A percentile compares a stretch with the other conserved stretches of the same genome.
Conservation (phyloP, 2,797 vertebrate species). For the Erethizon dorsatum region DNA sequence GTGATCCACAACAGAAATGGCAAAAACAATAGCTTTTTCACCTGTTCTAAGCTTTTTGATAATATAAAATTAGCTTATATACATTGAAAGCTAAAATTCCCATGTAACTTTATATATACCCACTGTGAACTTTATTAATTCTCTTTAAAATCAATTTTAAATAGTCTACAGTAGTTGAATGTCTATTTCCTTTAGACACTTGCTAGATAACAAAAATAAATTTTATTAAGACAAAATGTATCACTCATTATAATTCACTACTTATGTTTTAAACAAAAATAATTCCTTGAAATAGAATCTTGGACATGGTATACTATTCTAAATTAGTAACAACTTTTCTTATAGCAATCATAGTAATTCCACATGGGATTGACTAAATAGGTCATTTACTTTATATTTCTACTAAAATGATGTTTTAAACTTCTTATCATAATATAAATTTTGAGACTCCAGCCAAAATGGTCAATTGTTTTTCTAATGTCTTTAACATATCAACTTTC, state of each 20-base stretch:
- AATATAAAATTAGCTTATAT: slow-evolving; percentile 72
- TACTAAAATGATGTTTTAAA: slow-evolving; percentile 39
- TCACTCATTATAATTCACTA: slow-evolving; percentile 32
- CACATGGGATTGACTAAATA: background rate
- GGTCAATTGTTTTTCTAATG: background rate
- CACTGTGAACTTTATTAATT: slow-evolving; percentile 83
- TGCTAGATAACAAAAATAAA: slow-evolving; percentile 52
- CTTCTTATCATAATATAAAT: background rate
- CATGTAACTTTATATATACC: slow-evolving; percentile 81
- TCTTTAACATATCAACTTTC: slow-evolving; percentile 53
- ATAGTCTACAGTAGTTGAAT: background rate
- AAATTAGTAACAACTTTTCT: slow-evolving; percentile 56
- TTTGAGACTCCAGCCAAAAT: slow-evolving; percentile 21
- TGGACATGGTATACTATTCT: background rate
- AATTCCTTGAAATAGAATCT: slow-evolving; percentile 53
- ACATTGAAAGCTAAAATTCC: slow-evolving; percentile 83
- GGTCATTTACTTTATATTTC: slow-evolving; percentile 58
- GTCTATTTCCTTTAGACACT: slow-evolving; percentile 48
- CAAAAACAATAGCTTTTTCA: slow-evolving; percentile 79
- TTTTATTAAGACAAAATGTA: slow-evolving; percentile 52
- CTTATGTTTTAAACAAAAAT: slow-evolving; percentile 65
- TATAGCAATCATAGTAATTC: slow-evolving; percentile 14
- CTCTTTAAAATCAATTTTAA: slow-evolving; percentile 51
- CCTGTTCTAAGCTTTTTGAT: slow-evolving; percentile 75
- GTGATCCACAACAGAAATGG: slow-evolving; percentile 81